Evolutionary conservation across 2,797 vertebrate genomes (phyloP).

Genomic region (Pseudotriccus pelzelni): DNA sequence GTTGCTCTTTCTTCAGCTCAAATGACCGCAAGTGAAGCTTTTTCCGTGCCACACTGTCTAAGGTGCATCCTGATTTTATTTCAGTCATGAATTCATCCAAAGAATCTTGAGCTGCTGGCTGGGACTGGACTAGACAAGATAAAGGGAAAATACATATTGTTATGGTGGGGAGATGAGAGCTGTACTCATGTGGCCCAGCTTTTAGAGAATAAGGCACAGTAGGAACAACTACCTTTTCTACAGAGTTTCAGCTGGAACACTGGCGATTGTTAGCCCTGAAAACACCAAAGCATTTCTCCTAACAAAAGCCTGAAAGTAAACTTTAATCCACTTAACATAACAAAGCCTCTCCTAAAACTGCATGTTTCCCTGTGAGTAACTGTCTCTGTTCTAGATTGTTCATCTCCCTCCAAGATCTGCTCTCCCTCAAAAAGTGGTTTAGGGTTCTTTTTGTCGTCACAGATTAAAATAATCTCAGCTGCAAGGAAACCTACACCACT

Average conservation of each 20-base stretch:
- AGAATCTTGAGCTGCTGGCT: slow-evolving; percentile 84
- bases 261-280: not conserved
- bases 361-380: not conserved
- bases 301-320: not conserved
- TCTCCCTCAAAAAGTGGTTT: not conserved
- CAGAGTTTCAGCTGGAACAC: not conserved
- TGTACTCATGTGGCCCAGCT: not conserved
- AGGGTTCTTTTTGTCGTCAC: not conserved
- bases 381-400: not conserved
- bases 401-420: not conserved
- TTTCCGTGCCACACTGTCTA: slow-evolving; percentile 89
- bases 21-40: slow-evolving; percentile 89
- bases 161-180: not conserved
- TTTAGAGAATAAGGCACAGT: not conserved
- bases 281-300: not conserved
- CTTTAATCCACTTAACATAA: not conserved
- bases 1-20: slow-evolving; percentile 88
- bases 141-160: not conserved
- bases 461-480: not conserved
- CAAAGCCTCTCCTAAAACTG: not conserved
- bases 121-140: slow-evolving; percentile 71
- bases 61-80: slow-evolving; percentile 81
- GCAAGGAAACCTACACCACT: not conserved
- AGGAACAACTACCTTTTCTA: not conserved
- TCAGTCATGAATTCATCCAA: slow-evolving; percentile 95